Evolutionary conservation across 2,113 vertebrate species (phyloP).

Genomic region (Halcyon senegalensis): DNA sequence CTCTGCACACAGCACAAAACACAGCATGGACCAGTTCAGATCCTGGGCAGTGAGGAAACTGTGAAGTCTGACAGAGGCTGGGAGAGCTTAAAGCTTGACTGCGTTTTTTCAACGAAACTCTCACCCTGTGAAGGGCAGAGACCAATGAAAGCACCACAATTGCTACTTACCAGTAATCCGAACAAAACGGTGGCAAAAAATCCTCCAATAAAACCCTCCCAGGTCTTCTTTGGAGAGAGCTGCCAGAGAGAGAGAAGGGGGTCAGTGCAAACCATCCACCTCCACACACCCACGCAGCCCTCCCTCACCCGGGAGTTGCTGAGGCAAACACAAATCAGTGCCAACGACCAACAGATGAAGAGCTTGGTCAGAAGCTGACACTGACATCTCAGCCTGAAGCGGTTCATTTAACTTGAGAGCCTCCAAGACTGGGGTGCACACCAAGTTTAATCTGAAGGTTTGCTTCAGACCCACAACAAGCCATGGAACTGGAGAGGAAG

Average conservation of each 20-base stretch:
- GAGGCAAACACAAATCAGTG: not conserved
- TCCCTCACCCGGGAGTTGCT: not conserved
- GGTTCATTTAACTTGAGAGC: not conserved
- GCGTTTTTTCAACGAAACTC: not conserved
- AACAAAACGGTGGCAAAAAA: conserved; percentile 95
- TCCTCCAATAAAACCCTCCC: conserved; percentile 98
- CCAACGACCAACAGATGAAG: not conserved
- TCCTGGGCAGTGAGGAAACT: not conserved
- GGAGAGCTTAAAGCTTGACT: not conserved
- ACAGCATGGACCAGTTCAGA: not conserved
- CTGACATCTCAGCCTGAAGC: fast-evolving
- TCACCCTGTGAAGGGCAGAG: not conserved
- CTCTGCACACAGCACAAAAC: not conserved
- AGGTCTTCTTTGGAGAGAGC: conserved; percentile 99
- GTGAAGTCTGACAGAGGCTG: not conserved
- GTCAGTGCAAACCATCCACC: not conserved
- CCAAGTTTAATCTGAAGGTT: not conserved
- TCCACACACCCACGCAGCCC: not conserved
- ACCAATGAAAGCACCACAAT: fast-evolving
- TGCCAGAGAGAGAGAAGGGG: conserved; percentile 53
- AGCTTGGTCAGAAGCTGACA: not conserved
- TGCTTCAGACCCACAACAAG: not conserved
- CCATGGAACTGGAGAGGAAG: not conserved
- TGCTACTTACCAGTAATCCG: conserved; percentile 87
- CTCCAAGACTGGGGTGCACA: not conserved